phyloP scores from a whole-genome alignment of 1,140 invertebrate genomes.

The Ctenoplectra terminalis region DNA sequence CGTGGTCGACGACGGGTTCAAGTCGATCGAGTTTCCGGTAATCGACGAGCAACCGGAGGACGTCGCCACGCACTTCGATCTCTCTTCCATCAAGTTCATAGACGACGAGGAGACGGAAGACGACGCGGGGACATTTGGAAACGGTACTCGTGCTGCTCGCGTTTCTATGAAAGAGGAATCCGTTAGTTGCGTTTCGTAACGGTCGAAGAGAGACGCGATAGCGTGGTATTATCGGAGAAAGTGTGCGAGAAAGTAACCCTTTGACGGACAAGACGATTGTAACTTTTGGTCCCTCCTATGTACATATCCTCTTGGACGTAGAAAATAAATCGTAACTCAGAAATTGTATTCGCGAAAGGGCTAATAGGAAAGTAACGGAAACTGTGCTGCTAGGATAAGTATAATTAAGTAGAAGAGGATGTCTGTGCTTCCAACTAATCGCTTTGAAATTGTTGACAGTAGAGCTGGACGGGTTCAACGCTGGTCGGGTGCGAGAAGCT shows the following conservation, averaged over 20 bases:
- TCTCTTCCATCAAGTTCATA: conserved; percentile 78
- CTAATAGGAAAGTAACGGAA: not conserved
- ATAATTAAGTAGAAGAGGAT: not conserved
- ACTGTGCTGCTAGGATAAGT: not conserved
- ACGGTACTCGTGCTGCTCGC: conserved; percentile 23
- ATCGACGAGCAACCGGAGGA: conserved; percentile 64
- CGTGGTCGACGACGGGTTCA: conserved; percentile 53
- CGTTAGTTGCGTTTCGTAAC: not conserved
- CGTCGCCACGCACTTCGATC: conserved; percentile 75
- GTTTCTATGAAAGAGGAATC: no score
- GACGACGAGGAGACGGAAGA: conserved; percentile 77
- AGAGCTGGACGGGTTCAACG: conserved; percentile 93
- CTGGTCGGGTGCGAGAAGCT: conserved; percentile 93
- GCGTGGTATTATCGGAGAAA: not conserved
- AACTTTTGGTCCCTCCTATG: no score
- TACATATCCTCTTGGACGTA: no score
- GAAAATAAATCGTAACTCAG: no score
- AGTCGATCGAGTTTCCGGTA: conserved; percentile 47
- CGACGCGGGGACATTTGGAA: conserved; percentile 22
- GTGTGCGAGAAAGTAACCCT: no score
- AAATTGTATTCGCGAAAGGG: not conserved
- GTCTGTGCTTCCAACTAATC: conserved; percentile 40
- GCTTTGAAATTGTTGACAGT: conserved; percentile 81
- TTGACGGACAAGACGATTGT: no score
- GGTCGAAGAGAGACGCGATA: not conserved